Evolutionary conservation across 2,797 vertebrate species (phyloP), one percentile per base, ranked within the genome.

Genomic region (Basileuterus tristriatus): DNA sequence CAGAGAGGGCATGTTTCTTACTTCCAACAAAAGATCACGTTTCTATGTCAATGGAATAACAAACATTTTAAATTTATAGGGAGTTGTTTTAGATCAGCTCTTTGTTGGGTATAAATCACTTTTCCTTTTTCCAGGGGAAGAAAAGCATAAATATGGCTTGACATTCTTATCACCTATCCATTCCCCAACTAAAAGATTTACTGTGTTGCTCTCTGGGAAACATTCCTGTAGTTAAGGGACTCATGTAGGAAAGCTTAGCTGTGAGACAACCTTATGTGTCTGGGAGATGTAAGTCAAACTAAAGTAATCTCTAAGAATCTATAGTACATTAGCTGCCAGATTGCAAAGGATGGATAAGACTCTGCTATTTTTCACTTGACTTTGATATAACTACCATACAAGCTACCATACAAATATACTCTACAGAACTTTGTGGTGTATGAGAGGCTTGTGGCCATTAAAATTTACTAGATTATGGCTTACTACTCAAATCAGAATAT

Each of bases 111-210:
- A 81, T 81, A 91, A 93, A 94, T 91, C 62, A 94, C 47, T 86
- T 78, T 37, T 75, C 41, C 63, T 93, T 0, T 0, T 64, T 94
- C 52, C 26, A 50, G 29, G 59, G 41, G 23, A 26, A 70, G 63
- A 75, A 87, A 76, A 16, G 2, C 72, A 78, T 93, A 96, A 97
- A 93, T 91, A 83, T 62, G 30, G 55, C 71, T 87, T 94, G 76
- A 72, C 79, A 69, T 86, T 81, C 82, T 93, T 96, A 94, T 92
- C 92, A 93, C 55, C 58, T 88, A 65, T 27, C 83, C 59, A 52
- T 59, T 85, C 81, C 72, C 52, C 50, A 91, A 5, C 29, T 27
- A 50, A 49, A 93, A 93, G 78, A 94, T 96, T 93, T 95, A 95
- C 26, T 59, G 53, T 47, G 23, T 32, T 68, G 29, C 41, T 92